Conservation (phyloP, 2,888 invertebrate species). For the Drosophila peninsularis region DNA sequence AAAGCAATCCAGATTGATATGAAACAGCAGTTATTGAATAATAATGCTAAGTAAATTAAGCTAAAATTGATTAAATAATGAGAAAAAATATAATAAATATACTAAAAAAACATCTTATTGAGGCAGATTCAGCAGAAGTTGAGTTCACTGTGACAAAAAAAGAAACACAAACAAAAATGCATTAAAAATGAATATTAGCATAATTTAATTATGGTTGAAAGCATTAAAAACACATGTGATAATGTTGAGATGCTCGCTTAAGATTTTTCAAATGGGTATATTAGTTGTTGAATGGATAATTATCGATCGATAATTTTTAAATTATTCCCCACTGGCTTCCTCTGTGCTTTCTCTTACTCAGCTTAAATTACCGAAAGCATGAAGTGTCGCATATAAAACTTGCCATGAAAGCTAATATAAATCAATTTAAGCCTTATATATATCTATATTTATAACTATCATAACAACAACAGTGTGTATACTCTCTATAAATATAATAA, state of each 20-base stretch:
- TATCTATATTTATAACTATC: neutral
- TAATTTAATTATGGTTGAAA: slow-evolving; percentile 4
- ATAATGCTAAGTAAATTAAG: neutral
- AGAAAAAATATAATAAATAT: neutral
- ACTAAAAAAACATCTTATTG: neutral
- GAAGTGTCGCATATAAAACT: too few relatives aligned
- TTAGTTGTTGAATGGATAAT: neutral
- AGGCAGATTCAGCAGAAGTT: too few relatives aligned
- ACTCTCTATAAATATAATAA: slow-evolving; percentile 24
- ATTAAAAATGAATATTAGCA: neutral
- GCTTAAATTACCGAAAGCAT: neutral
- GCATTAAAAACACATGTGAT: neutral
- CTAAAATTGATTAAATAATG: neutral
- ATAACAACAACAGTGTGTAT: slow-evolving; percentile 15
- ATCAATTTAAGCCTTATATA: neutral
- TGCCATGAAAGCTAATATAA: too few relatives aligned
- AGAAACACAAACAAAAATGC: neutral
- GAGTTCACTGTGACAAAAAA: neutral
- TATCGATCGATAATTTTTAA: neutral
- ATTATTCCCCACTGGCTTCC: too few relatives aligned
- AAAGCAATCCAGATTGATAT: neutral
- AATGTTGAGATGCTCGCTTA: neutral
- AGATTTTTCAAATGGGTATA: neutral
- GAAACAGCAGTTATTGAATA: neutral
- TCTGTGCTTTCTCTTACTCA: neutral